phyloP scores from a whole-genome alignment of 2,888 invertebrate genomes.

The Synanthedon vespiformis region DNA sequence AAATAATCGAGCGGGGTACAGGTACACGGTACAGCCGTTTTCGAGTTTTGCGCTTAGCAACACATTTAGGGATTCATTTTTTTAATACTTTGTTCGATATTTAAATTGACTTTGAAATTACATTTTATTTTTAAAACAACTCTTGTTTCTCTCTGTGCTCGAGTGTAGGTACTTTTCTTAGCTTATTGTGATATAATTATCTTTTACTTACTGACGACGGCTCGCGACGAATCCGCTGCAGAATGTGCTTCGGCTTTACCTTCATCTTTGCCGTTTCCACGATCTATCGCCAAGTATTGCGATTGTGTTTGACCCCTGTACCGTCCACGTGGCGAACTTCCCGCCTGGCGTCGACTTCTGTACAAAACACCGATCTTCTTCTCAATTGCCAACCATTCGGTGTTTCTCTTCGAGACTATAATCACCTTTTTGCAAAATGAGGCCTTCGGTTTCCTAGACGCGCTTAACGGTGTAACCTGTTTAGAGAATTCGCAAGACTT shows the following conservation, averaged over 20 bases:
- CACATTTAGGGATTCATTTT: too few species aligned
- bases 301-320: conserved; percentile 86
- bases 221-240: conserved; percentile 76
- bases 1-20: too few species aligned
- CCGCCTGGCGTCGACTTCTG: conserved; percentile 31
- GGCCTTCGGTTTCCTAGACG: conserved; percentile 9
- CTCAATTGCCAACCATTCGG: not conserved
- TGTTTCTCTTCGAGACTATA: not conserved
- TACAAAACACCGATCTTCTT: conserved; percentile 6
- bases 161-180: too few species aligned
- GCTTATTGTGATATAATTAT: not conserved
- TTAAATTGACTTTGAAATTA: too few species aligned
- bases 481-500: conserved; percentile 1
- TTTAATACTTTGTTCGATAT: too few species aligned
- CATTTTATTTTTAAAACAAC: too few species aligned
- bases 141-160: too few species aligned
- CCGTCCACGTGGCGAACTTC: conserved; percentile 42
- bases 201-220: conserved; percentile 76
- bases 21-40: too few species aligned
- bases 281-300: conserved; percentile 77
- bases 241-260: conserved; percentile 88
- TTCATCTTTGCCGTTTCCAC: conserved; percentile 68
- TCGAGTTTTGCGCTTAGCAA: too few species aligned
- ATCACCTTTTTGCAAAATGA: conserved; percentile 22
- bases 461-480: conserved; percentile 28